Conservation (phyloP, 2,888 invertebrate genomes). For the Drosophila suboccidentalis region DNA sequence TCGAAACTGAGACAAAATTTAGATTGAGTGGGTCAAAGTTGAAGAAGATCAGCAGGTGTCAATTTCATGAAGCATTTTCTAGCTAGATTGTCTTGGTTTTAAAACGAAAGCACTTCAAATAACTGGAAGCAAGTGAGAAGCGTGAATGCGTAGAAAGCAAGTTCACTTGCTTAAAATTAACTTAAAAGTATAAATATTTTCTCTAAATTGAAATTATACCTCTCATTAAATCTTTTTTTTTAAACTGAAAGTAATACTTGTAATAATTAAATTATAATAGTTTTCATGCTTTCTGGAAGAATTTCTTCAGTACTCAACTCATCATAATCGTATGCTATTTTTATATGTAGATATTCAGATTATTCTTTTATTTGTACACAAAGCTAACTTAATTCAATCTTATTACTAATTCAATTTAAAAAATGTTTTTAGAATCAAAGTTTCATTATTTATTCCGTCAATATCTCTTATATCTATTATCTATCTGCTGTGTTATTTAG, state of each 20-base stretch:
- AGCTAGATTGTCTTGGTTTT: conserved; percentile 8
- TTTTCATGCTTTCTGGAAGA: not conserved
- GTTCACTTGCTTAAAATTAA: conserved; percentile 1
- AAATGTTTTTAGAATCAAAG: not conserved
- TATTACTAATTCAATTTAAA: not conserved
- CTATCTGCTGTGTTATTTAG: not conserved
- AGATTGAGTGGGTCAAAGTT: conserved; percentile 22
- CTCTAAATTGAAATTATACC: conserved; percentile 8
- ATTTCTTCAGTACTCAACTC: too few relatives aligned
- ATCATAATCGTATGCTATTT: too few relatives aligned
- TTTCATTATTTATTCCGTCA: not conserved
- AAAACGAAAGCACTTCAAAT: conserved; percentile 35
- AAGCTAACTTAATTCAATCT: too few relatives aligned
- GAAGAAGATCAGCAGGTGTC: conserved; percentile 53
- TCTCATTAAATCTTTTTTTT: not conserved
- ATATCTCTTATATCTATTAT: not conserved
- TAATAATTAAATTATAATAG: not conserved
- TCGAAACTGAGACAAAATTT: not conserved
- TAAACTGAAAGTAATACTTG: conserved; percentile 5
- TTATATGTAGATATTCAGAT: not conserved
- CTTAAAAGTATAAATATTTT: conserved; percentile 9
- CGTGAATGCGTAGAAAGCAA: conserved; percentile 31
- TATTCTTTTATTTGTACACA: too few relatives aligned
- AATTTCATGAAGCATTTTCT: conserved; percentile 35
- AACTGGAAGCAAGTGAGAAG: conserved; percentile 2